Conservation (phyloP, 2,797 vertebrate species). For the Galaxias olidus region DNA sequence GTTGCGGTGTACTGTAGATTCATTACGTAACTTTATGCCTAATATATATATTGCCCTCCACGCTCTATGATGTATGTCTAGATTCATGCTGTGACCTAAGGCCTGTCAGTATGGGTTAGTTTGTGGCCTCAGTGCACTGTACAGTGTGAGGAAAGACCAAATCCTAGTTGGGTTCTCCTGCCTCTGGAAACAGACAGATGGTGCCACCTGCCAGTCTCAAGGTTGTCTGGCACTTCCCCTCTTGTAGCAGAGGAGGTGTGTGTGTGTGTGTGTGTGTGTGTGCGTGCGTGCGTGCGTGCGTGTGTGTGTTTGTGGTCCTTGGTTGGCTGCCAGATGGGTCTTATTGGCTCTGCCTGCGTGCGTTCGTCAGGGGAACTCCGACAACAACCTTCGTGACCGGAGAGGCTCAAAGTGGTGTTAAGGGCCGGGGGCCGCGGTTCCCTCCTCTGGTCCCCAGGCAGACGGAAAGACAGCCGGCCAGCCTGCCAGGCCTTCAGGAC, state of each 20-base stretch:
- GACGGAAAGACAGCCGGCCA: not conserved
- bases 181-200: slow-evolving; percentile 44
- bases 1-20: too few species aligned
- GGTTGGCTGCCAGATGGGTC: slow-evolving; percentile 69
- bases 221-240: slow-evolving; percentile 32
- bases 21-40: too few species aligned
- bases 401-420: slow-evolving; percentile 78
- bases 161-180: slow-evolving; percentile 6
- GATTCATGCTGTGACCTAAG: too few species aligned
- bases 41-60: too few species aligned
- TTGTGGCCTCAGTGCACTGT: too few species aligned
- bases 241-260: not conserved
- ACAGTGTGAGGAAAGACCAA: too few species aligned
- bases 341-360: slow-evolving; percentile 60
- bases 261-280: slow-evolving; percentile 60
- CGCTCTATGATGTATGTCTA: too few species aligned
- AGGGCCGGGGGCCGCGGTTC: slow-evolving; percentile 77
- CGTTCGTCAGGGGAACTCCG: slow-evolving; percentile 60
- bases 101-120: too few species aligned
- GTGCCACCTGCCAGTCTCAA: slow-evolving; percentile 49
- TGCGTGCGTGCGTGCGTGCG: slow-evolving; percentile 29
- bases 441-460: slow-evolving; percentile 75
- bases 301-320: slow-evolving; percentile 27
- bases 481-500: not conserved
- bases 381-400: slow-evolving; percentile 71